These are phyloP conservation scores for Melanerpes formicivorus DNA, from an alignment of 2,113 vertebrate species.

Conservation along the genomic window DNA sequence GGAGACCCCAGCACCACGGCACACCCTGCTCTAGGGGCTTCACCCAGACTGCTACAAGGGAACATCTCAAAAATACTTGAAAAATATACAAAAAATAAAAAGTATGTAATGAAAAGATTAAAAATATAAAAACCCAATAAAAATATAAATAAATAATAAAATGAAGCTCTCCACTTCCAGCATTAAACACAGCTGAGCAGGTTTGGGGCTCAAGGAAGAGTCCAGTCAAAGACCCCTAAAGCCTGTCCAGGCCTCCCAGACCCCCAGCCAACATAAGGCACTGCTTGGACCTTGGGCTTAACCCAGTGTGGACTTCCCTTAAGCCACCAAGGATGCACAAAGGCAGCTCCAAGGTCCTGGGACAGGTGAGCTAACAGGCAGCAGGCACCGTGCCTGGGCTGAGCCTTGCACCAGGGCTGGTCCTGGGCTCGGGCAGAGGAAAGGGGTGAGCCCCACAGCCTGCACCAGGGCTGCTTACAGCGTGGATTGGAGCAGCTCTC, in stretches of 20 bases:
- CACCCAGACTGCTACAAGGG: background rate
- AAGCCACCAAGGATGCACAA: background rate
- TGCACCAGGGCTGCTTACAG: too few species aligned
- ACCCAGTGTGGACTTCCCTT: background rate
- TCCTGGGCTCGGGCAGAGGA: background rate
- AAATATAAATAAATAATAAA: too few species aligned
- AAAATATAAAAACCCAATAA: too few species aligned
- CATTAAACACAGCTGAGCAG: background rate
- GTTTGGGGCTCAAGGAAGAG: background rate
- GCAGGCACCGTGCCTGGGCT: background rate
- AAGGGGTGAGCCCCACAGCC: background rate
- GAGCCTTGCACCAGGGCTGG: background rate
- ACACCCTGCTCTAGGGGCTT: background rate
- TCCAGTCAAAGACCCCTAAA: background rate
- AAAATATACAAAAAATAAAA: too few species aligned
- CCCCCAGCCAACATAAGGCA: rapidly evolving
- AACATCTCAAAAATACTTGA: too few species aligned
- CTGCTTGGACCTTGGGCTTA: background rate
- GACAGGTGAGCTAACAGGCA: background rate
- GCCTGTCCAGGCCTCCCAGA: background rate
- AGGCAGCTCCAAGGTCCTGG: background rate
- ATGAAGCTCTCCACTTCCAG: background rate
- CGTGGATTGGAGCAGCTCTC: background rate
- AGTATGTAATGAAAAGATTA: too few species aligned
- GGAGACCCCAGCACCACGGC: background rate